Evolutionary conservation across 1,140 invertebrate species (phyloP), one percentile per base, ranked within the genome.

Genomic region (Aphidius ervi): DNA sequence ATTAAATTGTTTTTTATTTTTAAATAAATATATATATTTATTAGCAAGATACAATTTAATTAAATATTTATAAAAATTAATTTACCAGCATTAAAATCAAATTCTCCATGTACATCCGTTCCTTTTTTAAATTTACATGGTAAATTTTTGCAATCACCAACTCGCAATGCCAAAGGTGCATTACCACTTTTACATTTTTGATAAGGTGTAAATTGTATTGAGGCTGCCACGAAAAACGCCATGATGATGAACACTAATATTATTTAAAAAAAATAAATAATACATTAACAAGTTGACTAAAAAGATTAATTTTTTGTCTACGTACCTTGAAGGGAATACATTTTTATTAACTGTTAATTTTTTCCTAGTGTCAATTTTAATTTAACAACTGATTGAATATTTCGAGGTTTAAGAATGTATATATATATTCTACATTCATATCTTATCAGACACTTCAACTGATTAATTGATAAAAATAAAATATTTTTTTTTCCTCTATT

Each of bases 71-170:
- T 46, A 39, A 50, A 50, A 50, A 39, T 49, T 39, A 23, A 23
- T 66, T 70, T 60, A 76, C 74, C 10, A 5, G 62, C 67, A 1
- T 1, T 0, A 46, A 74, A 76, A 5, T 68, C 65, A 68, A 71
- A 68, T 9, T 65, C 48, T 1, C 65, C 73, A 0, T 8, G 47
- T 1, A 67, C 54, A 16, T 37, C 47, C 7, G 45, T 57, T 1
- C 72, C 71, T 37, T 62, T 64, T 6, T 59, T 23, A 0, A 75
- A 41, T 4, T 20, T 0, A 54, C 74, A 76, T 0, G 71, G 71
- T 2, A 45, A 49, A 5, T 40, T 48, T 0, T 46, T 6, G 47
- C 74, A 76, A 7, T 67, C 70, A 0, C 61, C 7, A 5, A 75
- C 54, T 5, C 56, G 58, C 2, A 76, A 59, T 0, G 8, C 59